These are phyloP conservation scores for Agrotis exclamationis DNA, from an alignment of 2,888 invertebrate species.

Conservation along the genomic window DNA sequence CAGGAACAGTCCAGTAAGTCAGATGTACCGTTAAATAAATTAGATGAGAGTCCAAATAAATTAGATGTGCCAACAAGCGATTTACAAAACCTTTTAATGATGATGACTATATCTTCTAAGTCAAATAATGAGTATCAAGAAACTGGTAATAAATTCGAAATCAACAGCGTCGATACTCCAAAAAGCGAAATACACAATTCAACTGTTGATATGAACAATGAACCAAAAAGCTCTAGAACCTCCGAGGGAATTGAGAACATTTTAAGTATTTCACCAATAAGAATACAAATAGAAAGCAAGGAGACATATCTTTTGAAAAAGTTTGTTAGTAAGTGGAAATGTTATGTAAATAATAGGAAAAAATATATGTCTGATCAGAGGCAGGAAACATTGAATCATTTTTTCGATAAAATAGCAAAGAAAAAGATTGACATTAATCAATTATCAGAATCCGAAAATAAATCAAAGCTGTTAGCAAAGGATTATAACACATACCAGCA, in stretches of 20 bases:
- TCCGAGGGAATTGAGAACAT: conserved; percentile 67
- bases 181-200: conserved; percentile 24
- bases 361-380: conserved; percentile 76
- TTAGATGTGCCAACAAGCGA: conserved; percentile 68
- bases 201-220: conserved; percentile 14
- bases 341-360: conserved; percentile 74
- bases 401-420: conserved; percentile 84
- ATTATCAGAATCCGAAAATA: conserved; percentile 69
- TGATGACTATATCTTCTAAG: conserved; percentile 81
- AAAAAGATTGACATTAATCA: conserved; percentile 75
- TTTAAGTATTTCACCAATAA: conserved; percentile 77
- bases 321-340: conserved; percentile 81
- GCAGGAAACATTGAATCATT: conserved; percentile 78
- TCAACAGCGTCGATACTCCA: conserved; percentile 23
- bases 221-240: conserved; percentile 25
- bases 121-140: conserved; percentile 66
- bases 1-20: conserved; percentile 28
- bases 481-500: conserved; percentile 87
- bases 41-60: conserved; percentile 23
- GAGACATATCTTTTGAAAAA: conserved; percentile 76
- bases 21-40: conserved; percentile 20
- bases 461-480: conserved; percentile 75
- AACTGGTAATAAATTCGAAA: conserved; percentile 23
- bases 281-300: conserved; percentile 70
- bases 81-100: conserved; percentile 81